A percentile compares a stretch with the other conserved stretches of the same genome.
phyloP scores from a whole-genome alignment of 2,113 vertebrate species.

The Grallaria varia region DNA sequence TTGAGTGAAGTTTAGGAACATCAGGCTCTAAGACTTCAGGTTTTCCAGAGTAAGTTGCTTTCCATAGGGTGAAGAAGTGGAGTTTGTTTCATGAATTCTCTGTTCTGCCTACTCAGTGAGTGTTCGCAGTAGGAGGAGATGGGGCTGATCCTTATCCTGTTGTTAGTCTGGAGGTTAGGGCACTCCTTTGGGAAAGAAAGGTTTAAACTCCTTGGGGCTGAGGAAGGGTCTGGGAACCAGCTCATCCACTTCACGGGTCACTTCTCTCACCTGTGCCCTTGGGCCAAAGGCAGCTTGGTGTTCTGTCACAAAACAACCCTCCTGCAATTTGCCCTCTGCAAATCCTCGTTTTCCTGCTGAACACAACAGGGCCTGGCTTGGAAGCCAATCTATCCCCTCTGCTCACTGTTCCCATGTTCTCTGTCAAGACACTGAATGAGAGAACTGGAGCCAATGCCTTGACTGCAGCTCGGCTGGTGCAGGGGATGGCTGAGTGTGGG shows the following conservation, averaged over 20 bases:
- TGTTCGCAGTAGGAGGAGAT: background rate
- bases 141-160: background rate
- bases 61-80: background rate
- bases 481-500: background rate
- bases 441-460: background rate
- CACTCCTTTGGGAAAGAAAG: background rate
- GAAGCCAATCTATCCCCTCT: background rate
- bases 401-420: background rate
- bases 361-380: background rate
- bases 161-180: background rate
- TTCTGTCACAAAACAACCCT: background rate
- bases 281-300: background rate
- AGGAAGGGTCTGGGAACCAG: slow-evolving; percentile 19
- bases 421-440: background rate
- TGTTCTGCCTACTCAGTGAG: background rate
- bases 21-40: background rate
- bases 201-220: slow-evolving; percentile 21
- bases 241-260: background rate
- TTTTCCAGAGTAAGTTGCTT: background rate
- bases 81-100: background rate
- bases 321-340: background rate
- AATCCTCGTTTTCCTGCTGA: background rate
- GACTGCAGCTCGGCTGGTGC: background rate
- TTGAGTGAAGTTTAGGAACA: background rate
- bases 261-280: background rate